Percentiles rank a stretch among this genome's conserved stretches.
These are phyloP conservation scores for Aphidius colemani DNA, from an alignment of 2,888 invertebrate species.

Conservation along the genomic window DNA sequence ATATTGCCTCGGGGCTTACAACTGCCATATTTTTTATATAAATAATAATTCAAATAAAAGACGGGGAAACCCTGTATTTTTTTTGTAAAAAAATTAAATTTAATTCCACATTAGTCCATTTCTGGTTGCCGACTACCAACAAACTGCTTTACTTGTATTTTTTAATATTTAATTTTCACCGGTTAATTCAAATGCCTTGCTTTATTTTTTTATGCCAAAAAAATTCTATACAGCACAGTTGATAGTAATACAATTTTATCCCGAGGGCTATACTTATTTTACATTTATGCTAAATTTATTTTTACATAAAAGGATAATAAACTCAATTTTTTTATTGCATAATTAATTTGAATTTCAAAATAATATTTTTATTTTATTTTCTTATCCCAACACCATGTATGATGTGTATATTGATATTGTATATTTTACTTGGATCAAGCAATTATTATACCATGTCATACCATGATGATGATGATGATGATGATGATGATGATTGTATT, in stretches of 20 bases:
- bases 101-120: slow-evolving; percentile 7
- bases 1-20: no score
- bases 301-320: background rate
- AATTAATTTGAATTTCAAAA: no score
- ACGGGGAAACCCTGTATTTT: no score
- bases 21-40: no score
- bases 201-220: slow-evolving; percentile 21
- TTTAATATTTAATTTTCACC: slow-evolving; percentile 59
- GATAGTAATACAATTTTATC: slow-evolving; percentile 60
- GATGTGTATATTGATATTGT: no score
- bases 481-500: slow-evolving; percentile 13
- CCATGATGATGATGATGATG: slow-evolving; percentile 14
- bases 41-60: slow-evolving; percentile 8
- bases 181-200: slow-evolving; percentile 53
- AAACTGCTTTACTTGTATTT: slow-evolving; percentile 47
- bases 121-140: slow-evolving; percentile 37
- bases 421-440: background rate
- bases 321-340: slow-evolving; percentile 11
- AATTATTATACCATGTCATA: no score
- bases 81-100: background rate
- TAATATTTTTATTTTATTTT: no score
- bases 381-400: no score
- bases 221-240: slow-evolving; percentile 32
- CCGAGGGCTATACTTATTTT: slow-evolving; percentile 45
- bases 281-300: slow-evolving; percentile 54